Evolutionary conservation across 2,888 invertebrate species (phyloP).

Genomic region (Tuta absoluta): DNA sequence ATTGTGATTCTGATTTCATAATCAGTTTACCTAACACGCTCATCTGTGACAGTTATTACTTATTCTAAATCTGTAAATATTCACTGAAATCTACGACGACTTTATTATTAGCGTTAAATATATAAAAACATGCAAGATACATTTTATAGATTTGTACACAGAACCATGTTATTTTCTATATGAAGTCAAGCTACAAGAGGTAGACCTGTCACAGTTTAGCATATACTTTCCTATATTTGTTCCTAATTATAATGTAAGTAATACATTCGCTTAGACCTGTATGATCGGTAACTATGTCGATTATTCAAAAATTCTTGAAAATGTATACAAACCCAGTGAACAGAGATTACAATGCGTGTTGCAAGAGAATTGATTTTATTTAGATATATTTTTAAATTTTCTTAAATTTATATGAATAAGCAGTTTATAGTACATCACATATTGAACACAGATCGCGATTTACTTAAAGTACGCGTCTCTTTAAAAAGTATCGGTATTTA

Average conservation of each 20-base stretch:
- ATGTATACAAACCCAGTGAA: background rate
- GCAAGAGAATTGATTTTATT: background rate
- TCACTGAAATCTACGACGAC: background rate
- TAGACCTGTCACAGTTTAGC: slow-evolving; percentile 1
- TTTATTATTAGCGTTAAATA: background rate
- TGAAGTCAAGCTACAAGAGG: slow-evolving; percentile 1
- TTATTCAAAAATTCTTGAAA: background rate
- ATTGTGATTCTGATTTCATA: no score
- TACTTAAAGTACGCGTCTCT: slow-evolving; percentile 50
- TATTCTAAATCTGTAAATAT: slow-evolving; percentile 5
- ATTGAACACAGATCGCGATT: slow-evolving; percentile 65
- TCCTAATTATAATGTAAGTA: background rate
- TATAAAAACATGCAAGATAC: background rate
- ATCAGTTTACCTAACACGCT: background rate
- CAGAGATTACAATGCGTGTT: background rate
- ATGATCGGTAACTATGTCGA: background rate
- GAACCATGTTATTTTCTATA: background rate
- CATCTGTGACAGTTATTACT: slow-evolving; percentile 12
- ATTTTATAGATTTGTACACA: background rate
- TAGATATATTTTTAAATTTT: background rate
- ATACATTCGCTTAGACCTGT: slow-evolving; percentile 2
- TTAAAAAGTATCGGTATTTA: slow-evolving; percentile 42
- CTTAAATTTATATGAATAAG: background rate
- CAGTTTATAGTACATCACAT: slow-evolving; percentile 47
- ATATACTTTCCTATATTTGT: background rate